Evolutionary conservation across 2,113 vertebrate species (phyloP).

Genomic region (Marmota flaviventris): DNA sequence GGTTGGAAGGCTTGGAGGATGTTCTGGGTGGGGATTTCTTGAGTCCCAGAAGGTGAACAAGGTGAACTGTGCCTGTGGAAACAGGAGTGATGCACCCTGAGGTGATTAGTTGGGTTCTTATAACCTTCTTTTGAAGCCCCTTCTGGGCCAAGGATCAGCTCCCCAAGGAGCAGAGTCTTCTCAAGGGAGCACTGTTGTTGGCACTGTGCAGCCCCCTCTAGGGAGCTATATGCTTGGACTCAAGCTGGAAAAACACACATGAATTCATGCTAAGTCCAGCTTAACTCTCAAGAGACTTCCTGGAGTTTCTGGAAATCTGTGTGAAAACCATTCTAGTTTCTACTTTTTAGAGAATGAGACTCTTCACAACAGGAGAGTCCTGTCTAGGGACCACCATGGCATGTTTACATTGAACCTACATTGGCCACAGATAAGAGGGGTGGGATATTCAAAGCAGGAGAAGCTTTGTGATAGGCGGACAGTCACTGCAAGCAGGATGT

Average conservation of each 20-base stretch:
- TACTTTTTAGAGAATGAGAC: not conserved
- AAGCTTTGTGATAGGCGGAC: not conserved
- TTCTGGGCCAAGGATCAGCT: not conserved
- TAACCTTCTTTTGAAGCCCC: not conserved
- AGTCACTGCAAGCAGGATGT: too few species aligned
- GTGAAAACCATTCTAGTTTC: not conserved
- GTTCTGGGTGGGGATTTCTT: not conserved
- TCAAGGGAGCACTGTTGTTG: too few species aligned
- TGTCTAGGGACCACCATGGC: rapidly evolving
- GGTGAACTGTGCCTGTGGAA: not conserved
- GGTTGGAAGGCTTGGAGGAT: too few species aligned
- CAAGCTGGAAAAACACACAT: not conserved
- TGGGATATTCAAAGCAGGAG: not conserved
- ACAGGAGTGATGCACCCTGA: not conserved
- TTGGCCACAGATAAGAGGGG: not conserved
- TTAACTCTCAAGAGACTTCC: not conserved
- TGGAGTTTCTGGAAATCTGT: not conserved
- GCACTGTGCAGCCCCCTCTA: not conserved
- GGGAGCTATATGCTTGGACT: not conserved
- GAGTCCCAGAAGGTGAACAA: too few species aligned
- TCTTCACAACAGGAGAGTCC: not conserved
- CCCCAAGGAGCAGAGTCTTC: not conserved
- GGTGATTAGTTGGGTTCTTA: not conserved
- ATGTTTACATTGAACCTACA: not conserved
- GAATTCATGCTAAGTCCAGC: not conserved